Percentiles rank a stretch among this genome's conserved stretches.
Evolutionary conservation across 2,888 invertebrate genomes (phyloP).

Genomic region (Aricia artaxerxes): DNA sequence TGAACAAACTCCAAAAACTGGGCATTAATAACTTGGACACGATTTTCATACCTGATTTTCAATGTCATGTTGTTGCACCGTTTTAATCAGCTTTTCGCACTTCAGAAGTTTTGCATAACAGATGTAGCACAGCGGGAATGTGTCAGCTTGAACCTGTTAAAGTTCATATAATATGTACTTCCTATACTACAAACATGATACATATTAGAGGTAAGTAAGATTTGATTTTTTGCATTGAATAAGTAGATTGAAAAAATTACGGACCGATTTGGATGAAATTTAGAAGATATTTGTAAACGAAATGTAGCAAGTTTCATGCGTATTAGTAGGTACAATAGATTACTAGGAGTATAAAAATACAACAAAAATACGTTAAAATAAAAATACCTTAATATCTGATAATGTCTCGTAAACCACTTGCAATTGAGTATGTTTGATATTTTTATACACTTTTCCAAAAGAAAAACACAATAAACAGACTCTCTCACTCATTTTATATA

Average conservation of each 20-base stretch:
- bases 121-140: not conserved
- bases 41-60: not conserved
- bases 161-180: not conserved
- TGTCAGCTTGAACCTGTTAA: not conserved
- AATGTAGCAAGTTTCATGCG: too few species aligned
- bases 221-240: too few species aligned
- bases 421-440: not conserved
- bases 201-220: too few species aligned
- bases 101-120: not conserved
- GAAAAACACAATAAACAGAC: not conserved
- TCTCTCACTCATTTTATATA: not conserved
- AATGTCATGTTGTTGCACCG: not conserved
- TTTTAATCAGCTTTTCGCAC: not conserved
- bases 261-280: too few species aligned
- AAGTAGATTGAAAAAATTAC: too few species aligned
- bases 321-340: too few species aligned
- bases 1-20: too few species aligned
- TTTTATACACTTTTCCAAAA: not conserved
- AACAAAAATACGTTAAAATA: not conserved
- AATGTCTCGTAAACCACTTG: not conserved
- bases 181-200: too few species aligned
- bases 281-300: too few species aligned
- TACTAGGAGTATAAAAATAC: too few species aligned
- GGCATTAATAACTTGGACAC: too few species aligned
- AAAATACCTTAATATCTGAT: not conserved